These are phyloP conservation scores for Ctenochaetus hawaiiensis DNA, from an alignment of 2,797 vertebrate genomes.

Conservation along the genomic window DNA sequence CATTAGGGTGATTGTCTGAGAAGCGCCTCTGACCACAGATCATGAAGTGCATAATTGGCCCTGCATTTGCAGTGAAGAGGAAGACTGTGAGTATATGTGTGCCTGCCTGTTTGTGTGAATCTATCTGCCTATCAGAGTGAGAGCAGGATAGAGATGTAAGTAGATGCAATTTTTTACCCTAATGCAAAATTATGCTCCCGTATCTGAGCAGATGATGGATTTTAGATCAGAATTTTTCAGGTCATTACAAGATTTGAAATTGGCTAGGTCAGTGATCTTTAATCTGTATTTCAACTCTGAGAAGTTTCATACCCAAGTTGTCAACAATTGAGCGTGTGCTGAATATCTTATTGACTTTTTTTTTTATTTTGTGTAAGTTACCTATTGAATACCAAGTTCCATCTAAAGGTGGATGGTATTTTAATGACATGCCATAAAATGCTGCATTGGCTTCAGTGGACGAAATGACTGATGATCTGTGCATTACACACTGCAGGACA, in stretches of 20 bases:
- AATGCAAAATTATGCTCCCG: constrained; percentile 6
- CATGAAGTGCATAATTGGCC: constrained; percentile 79
- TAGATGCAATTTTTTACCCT: not conserved
- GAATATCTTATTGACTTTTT: constrained; percentile 27
- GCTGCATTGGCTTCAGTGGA: constrained; percentile 39
- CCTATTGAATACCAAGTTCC: constrained; percentile 26
- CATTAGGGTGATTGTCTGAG: constrained; percentile 81
- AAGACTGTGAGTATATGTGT: constrained; percentile 8
- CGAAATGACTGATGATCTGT: constrained; percentile 42
- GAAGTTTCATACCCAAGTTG: constrained; percentile 20
- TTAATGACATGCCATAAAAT: constrained; percentile 46
- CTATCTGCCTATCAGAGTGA: constrained; percentile 17
- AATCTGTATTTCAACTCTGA: constrained; percentile 31
- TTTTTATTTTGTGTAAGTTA: constrained; percentile 19
- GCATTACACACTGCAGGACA: constrained; percentile 24
- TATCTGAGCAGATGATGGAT: constrained; percentile 1
- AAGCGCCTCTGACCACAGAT: constrained; percentile 76
- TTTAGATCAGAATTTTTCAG: constrained; percentile 11
- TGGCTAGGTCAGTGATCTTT: constrained; percentile 13
- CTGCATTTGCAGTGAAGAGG: constrained; percentile 55
- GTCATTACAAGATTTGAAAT: constrained; percentile 18
- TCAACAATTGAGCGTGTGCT: constrained; percentile 8
- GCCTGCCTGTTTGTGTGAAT: constrained; percentile 5
- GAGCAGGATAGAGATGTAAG: constrained; percentile 13
- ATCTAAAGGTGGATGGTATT: constrained; percentile 19